Percentiles rank a stretch among this genome's conserved stretches.
Conservation (phyloP, 2,797 vertebrate genomes). For the Crenuchus spilurus region DNA sequence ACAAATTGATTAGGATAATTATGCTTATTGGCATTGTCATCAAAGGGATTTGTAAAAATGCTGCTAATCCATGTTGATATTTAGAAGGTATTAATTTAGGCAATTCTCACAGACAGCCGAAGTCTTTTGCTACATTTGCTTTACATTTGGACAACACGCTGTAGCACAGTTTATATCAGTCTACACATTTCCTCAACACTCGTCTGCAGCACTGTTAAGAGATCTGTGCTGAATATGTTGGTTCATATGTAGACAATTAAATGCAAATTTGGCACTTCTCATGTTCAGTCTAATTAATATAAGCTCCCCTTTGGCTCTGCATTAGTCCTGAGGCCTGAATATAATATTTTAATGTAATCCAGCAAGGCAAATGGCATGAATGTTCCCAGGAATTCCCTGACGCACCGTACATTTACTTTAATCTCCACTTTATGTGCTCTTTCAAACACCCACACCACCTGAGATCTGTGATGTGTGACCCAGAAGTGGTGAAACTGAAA, state of each 20-base stretch:
- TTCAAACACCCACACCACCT: neutral
- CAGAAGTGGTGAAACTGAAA: neutral
- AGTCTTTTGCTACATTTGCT: neutral
- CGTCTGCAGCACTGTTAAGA: neutral
- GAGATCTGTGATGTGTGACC: neutral
- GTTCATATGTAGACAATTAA: neutral
- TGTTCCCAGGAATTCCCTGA: neutral
- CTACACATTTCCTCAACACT: neutral
- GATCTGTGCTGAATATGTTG: neutral
- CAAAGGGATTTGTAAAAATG: slow-evolving; percentile 21
- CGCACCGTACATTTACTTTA: neutral
- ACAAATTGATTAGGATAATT: slow-evolving; percentile 27
- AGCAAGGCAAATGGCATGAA: neutral
- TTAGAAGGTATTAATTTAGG: slow-evolving; percentile 22
- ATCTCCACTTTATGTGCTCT: neutral
- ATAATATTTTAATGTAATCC: slow-evolving; percentile 4
- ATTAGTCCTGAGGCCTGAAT: neutral
- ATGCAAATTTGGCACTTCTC: neutral
- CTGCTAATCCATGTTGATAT: slow-evolving; percentile 12
- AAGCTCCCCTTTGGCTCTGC: neutral
- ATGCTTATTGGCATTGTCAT: neutral
- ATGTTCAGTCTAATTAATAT: neutral
- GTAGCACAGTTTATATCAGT: neutral
- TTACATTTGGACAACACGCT: neutral
- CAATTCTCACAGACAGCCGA: too few species aligned